These are phyloP conservation scores for Turdus rufiventris DNA, from an alignment of 2,113 vertebrate genomes.

Conservation along the genomic window DNA sequence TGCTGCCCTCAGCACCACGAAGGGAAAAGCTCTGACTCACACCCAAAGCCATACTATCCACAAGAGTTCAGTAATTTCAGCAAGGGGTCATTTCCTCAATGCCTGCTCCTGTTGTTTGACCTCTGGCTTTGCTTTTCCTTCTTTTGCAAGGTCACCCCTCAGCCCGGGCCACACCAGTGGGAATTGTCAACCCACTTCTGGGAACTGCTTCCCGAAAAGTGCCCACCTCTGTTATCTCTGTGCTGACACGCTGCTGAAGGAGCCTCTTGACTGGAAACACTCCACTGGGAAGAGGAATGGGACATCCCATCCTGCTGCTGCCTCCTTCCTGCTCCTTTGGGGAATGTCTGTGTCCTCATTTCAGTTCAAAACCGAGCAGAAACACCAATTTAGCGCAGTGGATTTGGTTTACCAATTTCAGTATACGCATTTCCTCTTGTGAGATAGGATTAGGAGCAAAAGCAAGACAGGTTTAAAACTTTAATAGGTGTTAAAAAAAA, in stretches of 20 bases:
- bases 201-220: neutral
- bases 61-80: neutral
- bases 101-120: slow-evolving; percentile 46
- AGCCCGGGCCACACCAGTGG: neutral
- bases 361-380: too few relatives aligned
- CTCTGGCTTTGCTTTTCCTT: neutral
- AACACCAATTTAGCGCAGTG: too few relatives aligned
- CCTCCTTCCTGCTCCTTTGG: neutral
- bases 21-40: neutral
- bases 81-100: neutral
- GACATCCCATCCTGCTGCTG: neutral
- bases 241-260: neutral
- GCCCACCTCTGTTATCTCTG: neutral
- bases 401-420: too few relatives aligned
- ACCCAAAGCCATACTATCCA: neutral
- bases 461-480: too few relatives aligned
- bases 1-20: neutral
- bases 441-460: too few relatives aligned
- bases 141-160: neutral
- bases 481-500: too few relatives aligned
- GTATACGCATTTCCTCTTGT: too few relatives aligned
- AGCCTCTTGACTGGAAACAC: slow-evolving; percentile 39
- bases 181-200: neutral
- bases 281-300: neutral
- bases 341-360: neutral